Evolutionary conservation across 2,113 vertebrate species (phyloP).

Genomic region (Aptenodytes patagonicus): DNA sequence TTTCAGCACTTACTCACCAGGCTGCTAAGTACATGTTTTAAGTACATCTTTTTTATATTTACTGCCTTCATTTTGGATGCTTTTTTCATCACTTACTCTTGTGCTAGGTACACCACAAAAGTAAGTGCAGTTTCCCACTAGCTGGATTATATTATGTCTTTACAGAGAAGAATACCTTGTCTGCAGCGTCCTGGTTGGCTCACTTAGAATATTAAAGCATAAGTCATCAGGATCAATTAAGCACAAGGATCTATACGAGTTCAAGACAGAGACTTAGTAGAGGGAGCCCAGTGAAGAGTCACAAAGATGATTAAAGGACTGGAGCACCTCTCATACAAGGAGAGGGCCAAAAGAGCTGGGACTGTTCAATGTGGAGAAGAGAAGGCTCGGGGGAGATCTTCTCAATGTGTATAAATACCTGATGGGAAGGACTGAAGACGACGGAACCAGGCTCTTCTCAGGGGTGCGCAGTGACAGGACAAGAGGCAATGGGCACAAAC

Average conservation of each 20-base stretch:
- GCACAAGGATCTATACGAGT: not conserved
- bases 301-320: not conserved
- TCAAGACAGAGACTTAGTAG: not conserved
- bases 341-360: not conserved
- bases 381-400: not conserved
- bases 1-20: not conserved
- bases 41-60: not conserved
- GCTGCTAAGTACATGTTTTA: not conserved
- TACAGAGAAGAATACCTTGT: not conserved
- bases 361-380: not conserved
- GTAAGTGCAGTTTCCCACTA: not conserved
- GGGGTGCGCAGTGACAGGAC: not conserved
- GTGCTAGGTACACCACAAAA: not conserved
- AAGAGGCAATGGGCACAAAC: not conserved
- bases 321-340: not conserved
- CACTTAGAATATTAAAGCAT: not conserved
- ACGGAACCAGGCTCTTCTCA: not conserved
- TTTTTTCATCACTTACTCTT: not conserved
- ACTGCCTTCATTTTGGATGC: not conserved
- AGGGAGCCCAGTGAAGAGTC: not conserved
- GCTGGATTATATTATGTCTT: not conserved
- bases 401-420: not conserved
- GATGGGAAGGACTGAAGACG: not conserved
- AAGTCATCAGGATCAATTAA: not conserved
- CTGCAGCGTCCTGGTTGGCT: not conserved